Percentiles rank a stretch among this genome's conserved stretches.
phyloP scores from a whole-genome alignment of 2,113 vertebrate species.

The Pomatostomus ruficeps region DNA sequence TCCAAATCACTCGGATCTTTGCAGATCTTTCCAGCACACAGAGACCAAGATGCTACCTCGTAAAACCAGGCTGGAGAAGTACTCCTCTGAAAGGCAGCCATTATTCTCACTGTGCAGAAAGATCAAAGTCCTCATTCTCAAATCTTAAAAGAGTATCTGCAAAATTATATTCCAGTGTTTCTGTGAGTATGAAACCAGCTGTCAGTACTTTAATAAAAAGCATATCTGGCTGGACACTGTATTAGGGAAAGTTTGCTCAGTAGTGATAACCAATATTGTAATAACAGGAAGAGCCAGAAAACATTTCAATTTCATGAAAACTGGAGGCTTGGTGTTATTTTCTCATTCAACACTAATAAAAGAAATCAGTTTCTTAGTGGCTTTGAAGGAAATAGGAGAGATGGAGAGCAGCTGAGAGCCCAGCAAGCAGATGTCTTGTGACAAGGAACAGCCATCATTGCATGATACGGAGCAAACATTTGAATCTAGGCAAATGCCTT shows the following conservation, averaged over 20 bases:
- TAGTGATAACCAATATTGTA: neutral
- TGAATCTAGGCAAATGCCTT: neutral
- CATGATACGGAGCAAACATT: neutral
- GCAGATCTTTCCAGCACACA: neutral
- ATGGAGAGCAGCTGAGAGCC: neutral
- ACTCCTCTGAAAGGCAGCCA: neutral
- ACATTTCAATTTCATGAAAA: neutral
- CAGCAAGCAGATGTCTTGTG: neutral
- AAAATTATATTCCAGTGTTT: neutral
- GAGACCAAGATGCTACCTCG: neutral
- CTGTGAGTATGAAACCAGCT: neutral
- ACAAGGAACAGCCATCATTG: fast-evolving
- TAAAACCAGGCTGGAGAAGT: neutral
- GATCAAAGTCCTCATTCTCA: neutral
- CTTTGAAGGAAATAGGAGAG: neutral
- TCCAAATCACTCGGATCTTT: neutral
- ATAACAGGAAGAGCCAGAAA: neutral
- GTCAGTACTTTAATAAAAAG: neutral
- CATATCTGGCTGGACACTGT: neutral
- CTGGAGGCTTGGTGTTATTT: neutral
- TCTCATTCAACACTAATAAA: neutral
- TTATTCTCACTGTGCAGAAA: neutral
- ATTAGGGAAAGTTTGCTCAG: neutral
- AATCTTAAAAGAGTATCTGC: neutral
- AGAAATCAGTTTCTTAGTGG: neutral